These are phyloP conservation scores for Bujurquina vittata DNA, from an alignment of 2,113 vertebrate genomes.

Conservation along the genomic window DNA sequence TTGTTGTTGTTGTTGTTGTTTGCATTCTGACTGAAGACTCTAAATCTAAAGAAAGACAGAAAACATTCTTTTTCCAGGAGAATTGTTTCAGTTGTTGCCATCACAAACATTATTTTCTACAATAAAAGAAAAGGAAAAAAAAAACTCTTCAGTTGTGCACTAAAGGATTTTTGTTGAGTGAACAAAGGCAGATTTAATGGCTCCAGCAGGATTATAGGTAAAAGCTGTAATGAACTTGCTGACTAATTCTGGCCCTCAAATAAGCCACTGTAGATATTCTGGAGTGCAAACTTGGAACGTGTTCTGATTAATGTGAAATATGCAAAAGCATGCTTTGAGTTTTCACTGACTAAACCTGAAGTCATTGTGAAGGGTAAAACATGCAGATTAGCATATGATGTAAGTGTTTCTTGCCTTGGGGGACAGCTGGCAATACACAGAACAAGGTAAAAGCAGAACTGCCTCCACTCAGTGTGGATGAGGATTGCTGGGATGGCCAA, in stretches of 20 bases:
- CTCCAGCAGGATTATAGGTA: background rate
- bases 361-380: constrained; percentile 10
- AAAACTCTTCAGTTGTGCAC: constrained; percentile 8
- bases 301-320: background rate
- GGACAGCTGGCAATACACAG: background rate
- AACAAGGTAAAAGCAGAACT: background rate
- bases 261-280: background rate
- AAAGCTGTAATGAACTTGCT: background rate
- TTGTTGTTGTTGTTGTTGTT: background rate
- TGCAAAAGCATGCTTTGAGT: constrained; percentile 6
- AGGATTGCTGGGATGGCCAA: background rate
- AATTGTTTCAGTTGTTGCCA: background rate
- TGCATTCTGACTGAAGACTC: constrained; percentile 2
- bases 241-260: constrained; percentile 1
- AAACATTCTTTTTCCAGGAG: background rate
- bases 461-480: background rate
- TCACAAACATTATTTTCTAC: constrained; percentile 1
- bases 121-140: background rate
- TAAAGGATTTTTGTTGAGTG: constrained; percentile 4
- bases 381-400: constrained; percentile 4
- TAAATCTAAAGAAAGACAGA: background rate
- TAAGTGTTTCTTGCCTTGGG: background rate
- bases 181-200: constrained; percentile 24
- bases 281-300: background rate
- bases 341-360: background rate